Evolutionary conservation across 2,797 vertebrate genomes (phyloP), one percentile per base, ranked within the genome.

Genomic region (Sebastes alutus): DNA sequence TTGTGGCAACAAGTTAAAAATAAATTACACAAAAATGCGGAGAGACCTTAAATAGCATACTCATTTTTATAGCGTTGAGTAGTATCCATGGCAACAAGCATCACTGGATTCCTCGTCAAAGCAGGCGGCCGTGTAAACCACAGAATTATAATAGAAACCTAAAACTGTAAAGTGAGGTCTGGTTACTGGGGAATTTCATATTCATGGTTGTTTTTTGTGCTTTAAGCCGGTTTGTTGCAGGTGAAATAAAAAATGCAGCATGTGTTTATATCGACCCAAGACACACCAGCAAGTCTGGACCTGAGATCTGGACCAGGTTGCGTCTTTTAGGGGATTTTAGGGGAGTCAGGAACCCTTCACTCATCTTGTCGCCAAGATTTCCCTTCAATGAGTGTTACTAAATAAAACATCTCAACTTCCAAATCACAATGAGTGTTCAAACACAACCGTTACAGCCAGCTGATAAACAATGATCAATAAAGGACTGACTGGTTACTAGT

Each of bases 71-170:
- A 60, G 35, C 2, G 13, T 29, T 20, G 42, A 54, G 66, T 32
- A 60, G 80, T 89, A 32, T 80, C 77, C 68, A 82, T 80, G 58
- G 77, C 64, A 86, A 86, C 86, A 65, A 65, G 77, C 78, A 65
- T 74, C 63, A 5, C 2, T 7, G 16, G 5, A 35, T 76, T 14
- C 18, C 63, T 20, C 2, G n/a, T 23, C 6, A 4, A 14, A 33
- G 70, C 3, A 27, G 64, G 55, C 2, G 63, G 11, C 62, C 16
- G 30, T 32, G 29, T 32, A 7, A 32, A 33, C 30, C n/a, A 9
- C 23, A 62, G 27, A 59, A 27, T 9, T 6, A 27, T 0, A 22
- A 69, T 33, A 82, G 33, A 77, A 71, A 59, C 14, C 16, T 46
- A 46, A 46, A 46, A 46, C 42, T 46, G 42, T 46, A 46, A 46